Conservation (phyloP, 1,140 invertebrate genomes). For the Trichoplusia ni region DNA sequence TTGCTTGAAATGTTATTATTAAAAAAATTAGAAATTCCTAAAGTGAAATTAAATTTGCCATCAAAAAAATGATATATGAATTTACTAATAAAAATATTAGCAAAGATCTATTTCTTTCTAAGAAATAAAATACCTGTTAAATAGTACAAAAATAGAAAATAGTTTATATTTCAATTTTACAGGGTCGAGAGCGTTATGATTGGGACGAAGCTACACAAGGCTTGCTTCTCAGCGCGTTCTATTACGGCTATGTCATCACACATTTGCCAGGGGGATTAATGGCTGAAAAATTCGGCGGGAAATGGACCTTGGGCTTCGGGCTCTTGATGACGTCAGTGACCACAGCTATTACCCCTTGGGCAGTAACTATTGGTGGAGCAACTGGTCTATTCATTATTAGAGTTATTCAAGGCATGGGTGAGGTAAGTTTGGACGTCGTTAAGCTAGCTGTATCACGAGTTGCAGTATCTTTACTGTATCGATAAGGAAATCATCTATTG, state of each 20-base stretch:
- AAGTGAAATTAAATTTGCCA: too few species aligned
- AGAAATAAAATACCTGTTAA: too few species aligned
- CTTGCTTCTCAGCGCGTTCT: conserved; percentile 83
- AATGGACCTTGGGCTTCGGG: conserved; percentile 76
- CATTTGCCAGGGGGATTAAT: conserved; percentile 85
- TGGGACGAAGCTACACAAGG: conserved; percentile 85
- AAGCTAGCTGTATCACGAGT: too few species aligned
- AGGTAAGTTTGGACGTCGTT: conserved; percentile 60
- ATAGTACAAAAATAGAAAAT: too few species aligned
- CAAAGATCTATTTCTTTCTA: too few species aligned
- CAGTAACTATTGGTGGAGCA: conserved; percentile 78
- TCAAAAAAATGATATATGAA: too few species aligned
- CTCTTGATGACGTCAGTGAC: conserved; percentile 65
- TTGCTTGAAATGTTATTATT: too few species aligned
- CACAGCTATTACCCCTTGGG: conserved; percentile 62
- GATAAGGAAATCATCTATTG: too few species aligned
- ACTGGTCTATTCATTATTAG: conserved; percentile 84
- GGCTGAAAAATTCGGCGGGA: conserved; percentile 84
- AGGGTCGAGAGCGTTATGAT: conserved; percentile 75
- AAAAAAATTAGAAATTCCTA: too few species aligned
- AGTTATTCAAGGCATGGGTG: conserved; percentile 85
- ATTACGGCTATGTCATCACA: conserved; percentile 84
- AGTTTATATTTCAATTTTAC: conserved; percentile 28
- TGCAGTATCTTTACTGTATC: too few species aligned
- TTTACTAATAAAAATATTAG: too few species aligned